Base-by-base conservation (phyloP, 2,797 vertebrate species). In the Leucoraja ocellata region DNA sequence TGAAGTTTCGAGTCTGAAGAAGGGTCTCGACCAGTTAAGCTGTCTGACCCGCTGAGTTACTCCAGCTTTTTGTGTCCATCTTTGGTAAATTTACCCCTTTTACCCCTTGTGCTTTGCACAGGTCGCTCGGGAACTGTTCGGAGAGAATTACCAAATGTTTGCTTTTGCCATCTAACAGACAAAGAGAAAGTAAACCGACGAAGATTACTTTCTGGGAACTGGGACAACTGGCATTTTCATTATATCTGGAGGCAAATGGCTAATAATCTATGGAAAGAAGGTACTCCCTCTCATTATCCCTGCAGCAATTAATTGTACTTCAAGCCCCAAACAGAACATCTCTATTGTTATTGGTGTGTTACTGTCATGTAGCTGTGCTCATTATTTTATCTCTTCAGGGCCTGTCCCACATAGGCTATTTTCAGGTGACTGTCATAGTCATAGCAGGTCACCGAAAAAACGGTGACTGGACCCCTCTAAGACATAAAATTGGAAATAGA, bases 101-200 rank as follows among this genome's bases (percentile, higher is more conserved):
- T n/a, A n/a, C n/a, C 71, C 73, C 39, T 54, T 92, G 90, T 73
- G 71, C 74, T n/a, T 92, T 74, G 39, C 36, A 54, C 11, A 1
- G 76, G 23, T 71, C 71, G 58, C 90, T 36, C n/a, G 71, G 71
- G 71, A 92, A 74, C 36, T 74, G 71, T 91, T 91, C 2, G 36
- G 18, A 74, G 25, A 39, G 76, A 92, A 54, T 92, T 92, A 76
- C 71, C n/a, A 92, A 92, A 68, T 76, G 90, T 92, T 92, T 92
- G 68, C 90, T 76, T 76, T 92, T 71, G 39, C 46, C 71, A 92
- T 92, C 65, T 58, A 76, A 92, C 10, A 71, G 39, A n/a, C 73
- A 73, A 74, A 92, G 54, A 54, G 90, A 92, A 76, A 13, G 68
- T 13, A 92, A 92, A 92, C 18, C 36, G 46, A 28, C 28, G 23